phyloP scores from a whole-genome alignment of 1,140 invertebrate species.

The Druon quercuslanigerum region DNA sequence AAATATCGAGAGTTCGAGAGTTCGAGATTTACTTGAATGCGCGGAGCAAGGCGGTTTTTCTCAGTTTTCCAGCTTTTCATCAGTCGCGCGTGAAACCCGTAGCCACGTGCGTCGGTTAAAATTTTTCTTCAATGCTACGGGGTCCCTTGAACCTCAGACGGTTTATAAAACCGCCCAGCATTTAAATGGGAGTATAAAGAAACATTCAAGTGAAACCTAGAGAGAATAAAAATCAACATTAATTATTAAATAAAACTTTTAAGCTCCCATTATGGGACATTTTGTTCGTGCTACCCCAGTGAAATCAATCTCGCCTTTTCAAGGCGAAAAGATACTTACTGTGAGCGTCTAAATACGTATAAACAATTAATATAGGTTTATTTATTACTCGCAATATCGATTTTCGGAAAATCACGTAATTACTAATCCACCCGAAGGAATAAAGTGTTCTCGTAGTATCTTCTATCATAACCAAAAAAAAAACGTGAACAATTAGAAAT shows the following conservation, averaged over 20 bases:
- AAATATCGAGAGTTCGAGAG: too few species aligned
- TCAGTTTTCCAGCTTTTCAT: conserved; percentile 5
- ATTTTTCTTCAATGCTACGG: conserved; percentile 44
- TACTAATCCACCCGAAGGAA: neutral
- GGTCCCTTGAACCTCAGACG: conserved; percentile 52
- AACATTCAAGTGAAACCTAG: conserved; percentile 34
- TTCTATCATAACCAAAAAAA: neutral
- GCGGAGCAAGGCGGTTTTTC: too few species aligned
- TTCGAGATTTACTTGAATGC: too few species aligned
- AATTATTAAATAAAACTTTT: conserved; percentile 37
- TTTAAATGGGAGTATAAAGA: conserved; percentile 41
- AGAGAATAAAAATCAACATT: conserved; percentile 41
- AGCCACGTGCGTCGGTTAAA: conserved; percentile 32
- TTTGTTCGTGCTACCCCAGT: neutral
- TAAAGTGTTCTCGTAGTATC: neutral
- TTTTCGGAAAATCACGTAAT: neutral
- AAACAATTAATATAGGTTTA: neutral
- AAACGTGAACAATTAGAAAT: neutral
- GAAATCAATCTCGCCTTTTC: conserved; percentile 7
- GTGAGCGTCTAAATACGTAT: neutral
- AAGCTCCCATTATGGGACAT: neutral
- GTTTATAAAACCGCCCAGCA: conserved; percentile 28
- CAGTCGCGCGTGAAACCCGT: conserved; percentile 51
- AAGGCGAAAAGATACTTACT: conserved; percentile 24
- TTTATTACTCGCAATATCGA: conserved; percentile 28